phyloP scores from a whole-genome alignment of 2,113 vertebrate genomes.

The Perca schrenkii region DNA sequence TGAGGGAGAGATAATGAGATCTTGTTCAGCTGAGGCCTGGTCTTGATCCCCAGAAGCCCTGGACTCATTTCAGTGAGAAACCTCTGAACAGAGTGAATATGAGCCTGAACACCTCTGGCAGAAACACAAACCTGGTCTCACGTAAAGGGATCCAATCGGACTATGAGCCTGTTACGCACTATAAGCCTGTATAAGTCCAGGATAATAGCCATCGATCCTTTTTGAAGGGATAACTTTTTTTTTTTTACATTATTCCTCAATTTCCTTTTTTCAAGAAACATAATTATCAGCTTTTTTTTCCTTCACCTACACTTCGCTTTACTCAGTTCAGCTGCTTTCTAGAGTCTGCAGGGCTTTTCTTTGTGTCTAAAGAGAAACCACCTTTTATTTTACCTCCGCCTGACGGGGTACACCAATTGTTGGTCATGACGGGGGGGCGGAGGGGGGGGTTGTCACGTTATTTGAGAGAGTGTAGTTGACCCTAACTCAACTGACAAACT shows the following conservation, averaged over 20 bases:
- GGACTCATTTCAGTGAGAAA: constrained; percentile 81
- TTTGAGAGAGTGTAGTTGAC: neutral
- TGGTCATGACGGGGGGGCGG: no score
- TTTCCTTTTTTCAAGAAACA: neutral
- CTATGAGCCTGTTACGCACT: constrained; percentile 17
- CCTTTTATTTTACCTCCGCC: neutral
- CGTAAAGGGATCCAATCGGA: constrained; percentile 31
- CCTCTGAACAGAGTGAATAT: constrained; percentile 65
- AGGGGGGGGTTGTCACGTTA: neutral
- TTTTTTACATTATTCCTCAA: neutral
- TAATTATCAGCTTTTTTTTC: neutral
- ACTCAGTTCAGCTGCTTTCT: neutral
- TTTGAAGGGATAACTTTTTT: constrained; percentile 4
- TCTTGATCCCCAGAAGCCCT: constrained; percentile 83
- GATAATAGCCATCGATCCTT: constrained; percentile 48
- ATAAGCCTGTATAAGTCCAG: constrained; percentile 34
- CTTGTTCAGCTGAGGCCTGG: constrained; percentile 79
- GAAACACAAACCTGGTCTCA: constrained; percentile 56
- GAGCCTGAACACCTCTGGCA: constrained; percentile 67
- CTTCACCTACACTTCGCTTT: neutral
- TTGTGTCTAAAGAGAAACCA: neutral
- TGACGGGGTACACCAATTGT: neutral
- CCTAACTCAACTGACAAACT: neutral
- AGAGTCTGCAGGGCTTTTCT: neutral
- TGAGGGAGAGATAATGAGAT: constrained; percentile 81